Percentiles rank a stretch among this genome's conserved stretches.
These are phyloP conservation scores for Antheraea mylitta DNA, from an alignment of 1,140 invertebrate genomes.

Conservation along the genomic window DNA sequence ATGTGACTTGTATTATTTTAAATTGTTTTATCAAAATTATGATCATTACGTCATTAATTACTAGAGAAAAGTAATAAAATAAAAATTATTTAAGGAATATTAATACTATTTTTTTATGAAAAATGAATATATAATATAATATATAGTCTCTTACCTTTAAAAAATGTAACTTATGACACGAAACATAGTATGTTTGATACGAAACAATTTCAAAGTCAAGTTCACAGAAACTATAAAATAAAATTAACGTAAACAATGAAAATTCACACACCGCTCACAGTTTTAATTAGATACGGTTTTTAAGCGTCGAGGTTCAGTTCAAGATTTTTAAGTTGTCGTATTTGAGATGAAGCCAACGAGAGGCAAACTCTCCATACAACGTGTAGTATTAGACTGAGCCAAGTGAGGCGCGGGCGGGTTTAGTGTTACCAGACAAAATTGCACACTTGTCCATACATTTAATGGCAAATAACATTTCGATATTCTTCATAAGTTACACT, in stretches of 20 bases:
- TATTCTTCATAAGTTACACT: too few species aligned
- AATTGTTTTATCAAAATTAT: too few species aligned
- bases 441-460: background rate
- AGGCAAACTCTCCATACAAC: constrained; percentile 1
- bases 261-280: background rate
- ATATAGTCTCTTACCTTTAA: background rate
- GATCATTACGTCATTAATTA: too few species aligned
- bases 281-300: background rate
- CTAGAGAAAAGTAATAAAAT: too few species aligned
- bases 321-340: constrained; percentile 9
- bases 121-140: too few species aligned
- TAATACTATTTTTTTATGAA: too few species aligned
- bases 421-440: constrained; percentile 4
- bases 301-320: background rate
- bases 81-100: too few species aligned
- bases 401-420: constrained; percentile 13
- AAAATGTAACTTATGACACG: background rate
- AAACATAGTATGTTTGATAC: background rate
- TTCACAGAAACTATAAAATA: background rate
- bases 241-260: background rate
- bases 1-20: too few species aligned
- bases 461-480: background rate
- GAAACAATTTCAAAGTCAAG: background rate
- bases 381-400: constrained; percentile 5
- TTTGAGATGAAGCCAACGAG: background rate